phyloP scores from a whole-genome alignment of 2,113 vertebrate species.

The Verasper variegatus region DNA sequence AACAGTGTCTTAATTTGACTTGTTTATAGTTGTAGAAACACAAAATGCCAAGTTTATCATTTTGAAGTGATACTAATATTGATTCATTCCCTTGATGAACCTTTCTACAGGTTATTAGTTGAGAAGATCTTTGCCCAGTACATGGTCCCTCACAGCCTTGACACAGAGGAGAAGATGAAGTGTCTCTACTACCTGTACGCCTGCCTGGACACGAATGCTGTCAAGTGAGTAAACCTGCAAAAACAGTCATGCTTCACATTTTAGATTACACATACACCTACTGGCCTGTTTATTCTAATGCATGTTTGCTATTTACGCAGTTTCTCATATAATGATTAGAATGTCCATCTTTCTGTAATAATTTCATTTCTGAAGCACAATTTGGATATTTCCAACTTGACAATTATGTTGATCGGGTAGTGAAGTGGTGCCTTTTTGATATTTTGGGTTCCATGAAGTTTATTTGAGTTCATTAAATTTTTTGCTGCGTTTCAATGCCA shows the following conservation, averaged over 20 bases:
- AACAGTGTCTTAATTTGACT: neutral
- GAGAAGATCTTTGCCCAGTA: constrained; percentile 99
- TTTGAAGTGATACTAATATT: neutral
- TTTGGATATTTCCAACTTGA: no score
- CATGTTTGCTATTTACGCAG: no score
- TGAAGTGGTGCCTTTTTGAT: no score
- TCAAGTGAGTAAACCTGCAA: constrained; percentile 89
- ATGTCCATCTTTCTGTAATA: no score
- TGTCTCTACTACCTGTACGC: constrained; percentile 99
- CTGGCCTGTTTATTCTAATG: neutral
- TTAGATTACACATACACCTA: neutral
- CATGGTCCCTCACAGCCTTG: constrained; percentile 97
- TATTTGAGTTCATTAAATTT: no score
- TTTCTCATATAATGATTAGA: no score
- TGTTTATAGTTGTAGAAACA: neutral
- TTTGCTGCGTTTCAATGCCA: no score
- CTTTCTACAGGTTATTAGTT: constrained; percentile 88
- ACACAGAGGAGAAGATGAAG: constrained; percentile 99
- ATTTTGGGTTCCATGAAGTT: no score
- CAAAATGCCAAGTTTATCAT: neutral
- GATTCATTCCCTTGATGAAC: neutral
- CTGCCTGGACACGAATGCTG: constrained; percentile 97
- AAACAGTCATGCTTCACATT: neutral
- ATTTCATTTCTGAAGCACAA: no score
- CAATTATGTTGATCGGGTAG: no score